These are phyloP conservation scores for Aptenodytes patagonicus DNA, from an alignment of 2,113 vertebrate genomes.

Conservation along the genomic window DNA sequence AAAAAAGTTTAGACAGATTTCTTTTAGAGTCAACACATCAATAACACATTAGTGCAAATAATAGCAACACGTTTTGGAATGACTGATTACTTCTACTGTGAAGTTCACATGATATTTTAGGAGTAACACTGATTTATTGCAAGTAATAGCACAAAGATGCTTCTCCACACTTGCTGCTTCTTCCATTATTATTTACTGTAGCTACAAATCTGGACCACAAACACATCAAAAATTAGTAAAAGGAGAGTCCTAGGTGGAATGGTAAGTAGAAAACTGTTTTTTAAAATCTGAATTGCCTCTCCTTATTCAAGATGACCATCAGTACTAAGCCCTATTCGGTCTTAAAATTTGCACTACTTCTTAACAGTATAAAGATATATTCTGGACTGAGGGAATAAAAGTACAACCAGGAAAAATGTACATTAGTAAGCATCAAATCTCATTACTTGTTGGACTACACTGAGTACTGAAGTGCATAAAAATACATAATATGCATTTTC, in stretches of 20 bases:
- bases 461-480: not conserved
- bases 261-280: not conserved
- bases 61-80: conserved; percentile 38
- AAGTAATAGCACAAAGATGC: conserved; percentile 14
- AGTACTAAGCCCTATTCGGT: not conserved
- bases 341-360: not conserved
- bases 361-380: not conserved
- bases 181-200: not conserved
- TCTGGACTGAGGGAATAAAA: not conserved
- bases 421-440: not conserved
- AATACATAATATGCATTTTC: not conserved
- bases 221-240: not conserved
- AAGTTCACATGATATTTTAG: not conserved
- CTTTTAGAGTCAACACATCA: conserved; percentile 12
- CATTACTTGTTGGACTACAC: not conserved
- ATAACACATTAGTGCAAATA: conserved; percentile 47
- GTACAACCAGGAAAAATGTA: not conserved
- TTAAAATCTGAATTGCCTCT: not conserved
- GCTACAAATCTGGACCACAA: not conserved
- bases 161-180: conserved; percentile 14
- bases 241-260: not conserved
- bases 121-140: conserved; percentile 19
- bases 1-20: not conserved
- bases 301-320: not conserved
- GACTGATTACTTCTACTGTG: not conserved